A percentile compares a stretch with the other conserved stretches of the same genome.
Evolutionary conservation across 2,888 invertebrate species (phyloP).

Genomic region (Synergus umbraculus): DNA sequence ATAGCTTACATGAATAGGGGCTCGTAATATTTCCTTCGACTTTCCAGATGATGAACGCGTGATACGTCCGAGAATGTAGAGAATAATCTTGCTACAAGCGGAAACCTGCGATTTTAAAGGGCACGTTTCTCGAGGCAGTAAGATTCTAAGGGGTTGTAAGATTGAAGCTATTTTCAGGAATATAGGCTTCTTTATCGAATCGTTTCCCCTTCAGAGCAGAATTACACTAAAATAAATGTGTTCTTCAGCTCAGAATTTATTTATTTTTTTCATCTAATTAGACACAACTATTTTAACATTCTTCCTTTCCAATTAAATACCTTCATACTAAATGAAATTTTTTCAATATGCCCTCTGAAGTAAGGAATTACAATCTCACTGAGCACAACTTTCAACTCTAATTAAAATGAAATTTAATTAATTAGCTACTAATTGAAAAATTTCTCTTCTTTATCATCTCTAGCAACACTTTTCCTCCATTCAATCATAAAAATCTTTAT

Average conservation of each 20-base stretch:
- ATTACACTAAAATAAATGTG: neutral
- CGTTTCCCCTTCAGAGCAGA: neutral
- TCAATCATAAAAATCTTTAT: neutral
- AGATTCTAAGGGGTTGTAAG: neutral
- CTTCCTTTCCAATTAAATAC: neutral
- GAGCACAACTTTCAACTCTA: neutral
- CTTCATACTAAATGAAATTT: neutral
- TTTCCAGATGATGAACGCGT: slow-evolving; percentile 24
- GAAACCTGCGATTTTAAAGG: neutral
- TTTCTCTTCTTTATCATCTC: neutral
- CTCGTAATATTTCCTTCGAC: slow-evolving; percentile 29
- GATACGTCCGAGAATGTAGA: slow-evolving; percentile 14
- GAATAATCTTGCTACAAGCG: slow-evolving; percentile 11
- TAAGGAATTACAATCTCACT: neutral
- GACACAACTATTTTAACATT: neutral
- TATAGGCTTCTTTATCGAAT: neutral
- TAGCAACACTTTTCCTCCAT: neutral
- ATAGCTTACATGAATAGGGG: neutral
- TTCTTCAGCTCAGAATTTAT: neutral
- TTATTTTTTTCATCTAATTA: neutral
- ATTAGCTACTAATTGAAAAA: neutral
- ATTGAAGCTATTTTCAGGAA: neutral
- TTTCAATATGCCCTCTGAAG: neutral
- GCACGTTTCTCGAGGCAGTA: neutral
- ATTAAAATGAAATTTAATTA: neutral